phyloP scores from a whole-genome alignment of 1,140 invertebrate genomes.

The Leptopilina boulardi region DNA sequence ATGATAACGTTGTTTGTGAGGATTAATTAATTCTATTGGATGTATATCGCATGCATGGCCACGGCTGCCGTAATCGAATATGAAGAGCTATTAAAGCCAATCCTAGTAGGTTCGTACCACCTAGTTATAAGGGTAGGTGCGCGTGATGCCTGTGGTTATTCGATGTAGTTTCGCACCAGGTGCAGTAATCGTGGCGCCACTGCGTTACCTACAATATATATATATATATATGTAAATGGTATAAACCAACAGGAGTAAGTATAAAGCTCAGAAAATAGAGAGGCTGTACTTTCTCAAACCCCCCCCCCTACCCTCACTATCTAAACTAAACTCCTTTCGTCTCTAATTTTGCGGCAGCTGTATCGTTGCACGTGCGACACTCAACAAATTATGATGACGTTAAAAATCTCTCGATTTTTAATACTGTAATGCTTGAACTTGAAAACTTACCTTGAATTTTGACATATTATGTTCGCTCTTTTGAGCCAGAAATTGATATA shows the following conservation, averaged over 20 bases:
- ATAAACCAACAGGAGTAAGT: slow-evolving; percentile 15
- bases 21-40: slow-evolving; percentile 25
- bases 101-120: slow-evolving; percentile 27
- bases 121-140: slow-evolving; percentile 15
- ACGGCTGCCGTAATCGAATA: slow-evolving; percentile 25
- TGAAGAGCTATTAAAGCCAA: slow-evolving; percentile 33
- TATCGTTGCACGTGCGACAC: not conserved
- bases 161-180: slow-evolving; percentile 20
- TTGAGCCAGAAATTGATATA: too few species aligned
- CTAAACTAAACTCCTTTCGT: not conserved
- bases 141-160: slow-evolving; percentile 27
- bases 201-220: not conserved
- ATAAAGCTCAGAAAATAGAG: slow-evolving; percentile 6
- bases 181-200: slow-evolving; percentile 4
- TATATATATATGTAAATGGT: not conserved
- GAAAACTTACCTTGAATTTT: too few species aligned
- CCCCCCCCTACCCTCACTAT: not conserved
- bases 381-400: slow-evolving; percentile 1
- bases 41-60: slow-evolving; percentile 20
- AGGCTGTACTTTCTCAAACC: not conserved
- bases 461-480: too few species aligned
- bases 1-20: not conserved
- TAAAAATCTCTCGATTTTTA: slow-evolving; percentile 15
- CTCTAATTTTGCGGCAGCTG: slow-evolving; percentile 22
- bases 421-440: too few species aligned